A percentile compares a stretch with the other conserved stretches of the same genome.
These are phyloP conservation scores for Hetaerina americana DNA, from an alignment of 1,140 invertebrate species.

Conservation along the genomic window DNA sequence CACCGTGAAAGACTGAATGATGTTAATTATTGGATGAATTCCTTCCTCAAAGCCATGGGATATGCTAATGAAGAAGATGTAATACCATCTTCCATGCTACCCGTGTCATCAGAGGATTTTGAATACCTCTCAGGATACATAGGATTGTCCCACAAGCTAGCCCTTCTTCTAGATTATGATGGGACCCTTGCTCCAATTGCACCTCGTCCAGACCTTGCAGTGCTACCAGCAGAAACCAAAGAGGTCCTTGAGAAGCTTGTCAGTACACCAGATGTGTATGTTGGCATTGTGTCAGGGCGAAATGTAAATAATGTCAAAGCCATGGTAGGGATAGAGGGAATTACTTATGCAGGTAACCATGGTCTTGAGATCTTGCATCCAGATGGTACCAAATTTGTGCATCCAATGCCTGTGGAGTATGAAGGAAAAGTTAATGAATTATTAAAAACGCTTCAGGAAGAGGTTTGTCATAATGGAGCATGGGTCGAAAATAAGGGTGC, in stretches of 20 bases:
- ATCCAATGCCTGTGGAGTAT: conserved; percentile 28
- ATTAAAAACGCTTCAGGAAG: conserved; percentile 20
- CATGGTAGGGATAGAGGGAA: conserved; percentile 27
- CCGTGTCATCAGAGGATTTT: neutral
- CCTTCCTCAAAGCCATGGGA: conserved; percentile 24
- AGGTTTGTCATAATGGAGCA: conserved; percentile 27
- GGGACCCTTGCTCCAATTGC: conserved; percentile 31
- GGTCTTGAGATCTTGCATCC: conserved; percentile 29
- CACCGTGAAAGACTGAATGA: conserved; percentile 26
- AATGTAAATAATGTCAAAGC: conserved; percentile 25
- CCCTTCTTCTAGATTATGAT: conserved; percentile 32
- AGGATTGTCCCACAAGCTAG: conserved; percentile 16
- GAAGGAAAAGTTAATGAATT: conserved; percentile 24
- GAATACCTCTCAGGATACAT: neutral
- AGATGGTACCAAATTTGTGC: conserved; percentile 27
- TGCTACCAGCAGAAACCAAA: conserved; percentile 26
- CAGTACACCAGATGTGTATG: conserved; percentile 24
- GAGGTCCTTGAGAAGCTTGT: conserved; percentile 24
- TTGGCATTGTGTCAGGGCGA: conserved; percentile 30
- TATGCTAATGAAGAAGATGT: conserved; percentile 20
- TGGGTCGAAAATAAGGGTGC: conserved; percentile 33
- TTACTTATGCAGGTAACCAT: conserved; percentile 30
- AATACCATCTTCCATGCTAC: conserved; percentile 5
- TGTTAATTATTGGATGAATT: conserved; percentile 28
- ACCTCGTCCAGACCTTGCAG: conserved; percentile 28